phyloP scores from a whole-genome alignment of 2,113 vertebrate genomes.

The Amblyopsis rosae region DNA sequence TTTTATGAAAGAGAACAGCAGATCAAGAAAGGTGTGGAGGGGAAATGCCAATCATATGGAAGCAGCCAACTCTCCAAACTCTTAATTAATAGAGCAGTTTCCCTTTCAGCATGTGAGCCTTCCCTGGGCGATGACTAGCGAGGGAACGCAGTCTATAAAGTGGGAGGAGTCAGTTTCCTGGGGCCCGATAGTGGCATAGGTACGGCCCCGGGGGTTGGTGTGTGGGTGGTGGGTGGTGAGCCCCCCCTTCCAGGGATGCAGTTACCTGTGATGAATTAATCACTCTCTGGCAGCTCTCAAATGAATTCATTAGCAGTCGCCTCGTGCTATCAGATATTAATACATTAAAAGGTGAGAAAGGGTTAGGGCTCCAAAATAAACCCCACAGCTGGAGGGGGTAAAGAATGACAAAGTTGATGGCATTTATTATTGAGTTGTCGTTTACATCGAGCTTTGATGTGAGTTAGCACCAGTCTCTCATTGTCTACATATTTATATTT shows the following conservation, averaged over 20 bases:
- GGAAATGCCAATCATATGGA: background rate
- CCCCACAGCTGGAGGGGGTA: conserved; percentile 44
- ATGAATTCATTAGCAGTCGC: conserved; percentile 74
- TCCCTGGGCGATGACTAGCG: conserved; percentile 19
- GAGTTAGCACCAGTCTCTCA: too few species aligned
- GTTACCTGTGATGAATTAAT: conserved; percentile 68
- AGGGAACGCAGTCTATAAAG: background rate
- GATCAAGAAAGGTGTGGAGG: background rate
- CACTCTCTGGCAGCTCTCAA: conserved; percentile 45
- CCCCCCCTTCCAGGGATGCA: conserved; percentile 33
- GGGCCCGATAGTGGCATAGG: conserved; percentile 43
- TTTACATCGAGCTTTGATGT: background rate
- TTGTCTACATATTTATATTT: too few species aligned
- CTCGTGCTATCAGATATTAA: conserved; percentile 43
- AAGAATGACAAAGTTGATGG: background rate
- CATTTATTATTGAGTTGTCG: conserved; percentile 9
- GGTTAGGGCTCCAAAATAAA: conserved; percentile 57
- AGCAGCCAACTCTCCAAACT: conserved; percentile 59
- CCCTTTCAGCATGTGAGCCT: conserved; percentile 24
- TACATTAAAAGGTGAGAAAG: conserved; percentile 65
- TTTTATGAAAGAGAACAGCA: conserved; percentile 9
- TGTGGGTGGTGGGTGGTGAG: conserved; percentile 12
- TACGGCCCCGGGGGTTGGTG: conserved; percentile 39
- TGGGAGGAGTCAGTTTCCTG: background rate
- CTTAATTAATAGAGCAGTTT: conserved; percentile 64